A percentile compares a stretch with the other conserved stretches of the same genome.
Conservation (phyloP, 1,140 invertebrate genomes). For the Microplitis demolitor region DNA sequence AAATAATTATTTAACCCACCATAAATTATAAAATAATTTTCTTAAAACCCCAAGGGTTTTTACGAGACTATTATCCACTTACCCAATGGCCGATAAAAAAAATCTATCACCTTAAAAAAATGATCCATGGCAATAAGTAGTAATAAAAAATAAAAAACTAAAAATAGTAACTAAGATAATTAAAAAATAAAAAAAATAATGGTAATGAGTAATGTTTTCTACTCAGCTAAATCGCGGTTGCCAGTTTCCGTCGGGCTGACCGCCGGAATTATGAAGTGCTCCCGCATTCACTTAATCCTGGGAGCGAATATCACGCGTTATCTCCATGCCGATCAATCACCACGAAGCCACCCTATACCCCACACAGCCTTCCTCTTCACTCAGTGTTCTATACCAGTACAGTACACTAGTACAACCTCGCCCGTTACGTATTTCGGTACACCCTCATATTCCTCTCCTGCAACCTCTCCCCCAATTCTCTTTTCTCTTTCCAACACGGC, state of each 20-base stretch:
- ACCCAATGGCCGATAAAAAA: too few relatives aligned
- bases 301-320: constrained; percentile 57
- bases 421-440: not conserved
- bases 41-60: too few relatives aligned
- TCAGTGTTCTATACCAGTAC: not conserved
- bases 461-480: not conserved
- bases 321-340: constrained; percentile 59
- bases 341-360: constrained; percentile 26
- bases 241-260: constrained; percentile 18
- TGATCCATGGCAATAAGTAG: too few relatives aligned
- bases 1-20: too few relatives aligned
- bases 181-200: too few relatives aligned
- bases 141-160: too few relatives aligned
- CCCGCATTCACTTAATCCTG: constrained; percentile 60
- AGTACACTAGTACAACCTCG: not conserved
- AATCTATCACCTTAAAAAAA: too few relatives aligned
- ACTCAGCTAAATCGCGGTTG: constrained; percentile 6
- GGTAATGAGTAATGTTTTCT: not conserved
- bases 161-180: too few relatives aligned
- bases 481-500: constrained; percentile 35
- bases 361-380: constrained; percentile 27
- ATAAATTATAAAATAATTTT: too few relatives aligned
- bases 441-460: not conserved
- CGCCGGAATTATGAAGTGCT: constrained; percentile 54
- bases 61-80: too few relatives aligned